These are phyloP conservation scores for Heliothis subflexa DNA, from an alignment of 1,140 invertebrate genomes.

Conservation along the genomic window DNA sequence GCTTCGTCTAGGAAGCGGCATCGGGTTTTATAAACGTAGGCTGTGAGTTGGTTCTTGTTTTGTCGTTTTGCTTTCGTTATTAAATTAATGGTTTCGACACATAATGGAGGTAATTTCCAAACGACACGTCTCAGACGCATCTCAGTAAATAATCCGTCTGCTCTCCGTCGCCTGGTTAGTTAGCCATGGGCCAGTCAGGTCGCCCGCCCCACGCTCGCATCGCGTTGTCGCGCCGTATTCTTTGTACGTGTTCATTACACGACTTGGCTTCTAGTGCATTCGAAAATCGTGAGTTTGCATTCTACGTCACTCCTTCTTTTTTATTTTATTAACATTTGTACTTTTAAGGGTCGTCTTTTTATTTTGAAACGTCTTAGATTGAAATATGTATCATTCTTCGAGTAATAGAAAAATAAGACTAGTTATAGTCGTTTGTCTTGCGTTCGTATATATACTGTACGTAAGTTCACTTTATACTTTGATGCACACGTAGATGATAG, in stretches of 20 bases:
- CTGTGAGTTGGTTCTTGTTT: slow-evolving; percentile 83
- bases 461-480: slow-evolving; percentile 83
- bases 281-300: slow-evolving; percentile 72
- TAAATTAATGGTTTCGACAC: slow-evolving; percentile 66
- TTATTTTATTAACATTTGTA: slow-evolving; percentile 77
- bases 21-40: slow-evolving; percentile 76
- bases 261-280: slow-evolving; percentile 77
- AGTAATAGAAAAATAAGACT: slow-evolving; percentile 82
- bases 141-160: slow-evolving; percentile 84
- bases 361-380: slow-evolving; percentile 72
- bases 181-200: slow-evolving; percentile 67
- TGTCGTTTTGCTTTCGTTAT: slow-evolving; percentile 74
- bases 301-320: slow-evolving; percentile 67
- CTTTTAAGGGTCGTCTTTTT: slow-evolving; percentile 71
- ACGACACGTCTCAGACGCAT: slow-evolving; percentile 84
- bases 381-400: slow-evolving; percentile 74
- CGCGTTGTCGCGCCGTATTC: slow-evolving; percentile 77
- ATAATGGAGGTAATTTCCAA: slow-evolving; percentile 74
- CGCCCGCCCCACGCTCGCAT: slow-evolving; percentile 60
- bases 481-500: slow-evolving; percentile 81
- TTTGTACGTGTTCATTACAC: slow-evolving; percentile 78
- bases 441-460: slow-evolving; percentile 75
- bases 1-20: slow-evolving; percentile 55
- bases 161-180: slow-evolving; percentile 80
- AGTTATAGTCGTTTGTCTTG: slow-evolving; percentile 81